A percentile compares a stretch with the other conserved stretches of the same genome.
phyloP scores from a whole-genome alignment of 2,113 vertebrate species.

The Poecile atricapillus region DNA sequence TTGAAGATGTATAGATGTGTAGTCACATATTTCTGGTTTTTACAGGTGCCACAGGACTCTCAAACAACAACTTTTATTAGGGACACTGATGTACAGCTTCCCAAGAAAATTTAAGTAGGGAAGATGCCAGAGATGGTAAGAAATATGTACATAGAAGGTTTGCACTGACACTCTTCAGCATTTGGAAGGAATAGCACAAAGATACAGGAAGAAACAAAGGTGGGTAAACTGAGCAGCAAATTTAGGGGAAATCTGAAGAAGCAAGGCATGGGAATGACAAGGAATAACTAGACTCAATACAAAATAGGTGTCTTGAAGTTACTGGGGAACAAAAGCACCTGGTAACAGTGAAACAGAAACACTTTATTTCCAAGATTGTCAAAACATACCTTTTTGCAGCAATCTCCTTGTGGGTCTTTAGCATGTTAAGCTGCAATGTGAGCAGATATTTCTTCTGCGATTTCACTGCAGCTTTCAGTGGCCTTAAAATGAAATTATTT shows the following conservation, averaged over 20 bases:
- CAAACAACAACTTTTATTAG: neutral
- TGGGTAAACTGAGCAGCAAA: neutral
- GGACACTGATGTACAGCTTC: neutral
- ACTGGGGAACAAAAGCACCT: neutral
- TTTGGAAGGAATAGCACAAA: neutral
- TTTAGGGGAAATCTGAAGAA: neutral
- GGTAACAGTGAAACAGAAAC: neutral
- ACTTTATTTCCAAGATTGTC: neutral
- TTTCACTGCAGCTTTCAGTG: neutral
- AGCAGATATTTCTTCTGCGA: neutral
- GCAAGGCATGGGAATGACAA: neutral
- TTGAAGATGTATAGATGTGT: neutral
- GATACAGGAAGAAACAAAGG: neutral
- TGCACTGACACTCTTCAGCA: neutral
- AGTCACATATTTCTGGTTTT: neutral
- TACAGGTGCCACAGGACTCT: neutral
- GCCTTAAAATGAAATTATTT: neutral
- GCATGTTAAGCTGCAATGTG: neutral
- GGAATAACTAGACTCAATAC: neutral
- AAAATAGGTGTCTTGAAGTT: neutral
- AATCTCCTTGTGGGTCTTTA: neutral
- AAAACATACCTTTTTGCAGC: neutral
- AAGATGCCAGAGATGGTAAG: neutral
- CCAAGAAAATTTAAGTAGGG: neutral
- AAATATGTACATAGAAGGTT: neutral